Conservation (phyloP, 2,113 vertebrate species). For the Apaloderma vittatum region DNA sequence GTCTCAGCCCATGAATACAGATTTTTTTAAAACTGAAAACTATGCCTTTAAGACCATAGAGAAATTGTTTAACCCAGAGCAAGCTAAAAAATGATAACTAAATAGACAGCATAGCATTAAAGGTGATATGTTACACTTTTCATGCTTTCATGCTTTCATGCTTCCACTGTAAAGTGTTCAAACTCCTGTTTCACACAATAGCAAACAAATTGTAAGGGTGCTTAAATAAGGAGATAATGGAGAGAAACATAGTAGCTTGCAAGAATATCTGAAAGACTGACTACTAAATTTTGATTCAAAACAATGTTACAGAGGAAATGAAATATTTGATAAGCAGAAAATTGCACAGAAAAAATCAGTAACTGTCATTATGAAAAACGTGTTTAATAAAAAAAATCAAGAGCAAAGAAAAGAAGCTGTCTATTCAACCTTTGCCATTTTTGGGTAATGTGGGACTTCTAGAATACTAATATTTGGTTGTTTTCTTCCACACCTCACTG, state of each 20-base stretch:
- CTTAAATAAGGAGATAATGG: not conserved
- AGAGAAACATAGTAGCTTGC: not conserved
- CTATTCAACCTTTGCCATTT: not conserved
- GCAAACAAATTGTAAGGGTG: not conserved
- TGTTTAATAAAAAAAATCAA: not conserved
- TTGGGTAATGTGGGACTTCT: not conserved
- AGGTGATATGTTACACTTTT: too few species aligned
- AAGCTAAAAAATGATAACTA: too few species aligned
- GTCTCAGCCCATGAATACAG: too few species aligned
- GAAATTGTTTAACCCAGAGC: too few species aligned
- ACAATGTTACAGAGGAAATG: not conserved
- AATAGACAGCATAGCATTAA: too few species aligned
- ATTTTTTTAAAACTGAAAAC: too few species aligned
- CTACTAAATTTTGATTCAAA: not conserved
- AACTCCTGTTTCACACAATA: not conserved
- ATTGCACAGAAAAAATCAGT: not conserved
- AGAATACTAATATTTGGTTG: not conserved
- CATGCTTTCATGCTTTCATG: not conserved
- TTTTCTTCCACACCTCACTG: not conserved
- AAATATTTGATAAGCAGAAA: not conserved
- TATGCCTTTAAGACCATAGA: too few species aligned
- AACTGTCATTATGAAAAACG: not conserved
- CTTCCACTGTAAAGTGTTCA: not conserved
- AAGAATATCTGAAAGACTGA: not conserved
- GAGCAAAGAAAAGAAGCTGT: not conserved